phyloP scores from a whole-genome alignment of 2,113 vertebrate genomes.

The Lucifuga dentata region DNA sequence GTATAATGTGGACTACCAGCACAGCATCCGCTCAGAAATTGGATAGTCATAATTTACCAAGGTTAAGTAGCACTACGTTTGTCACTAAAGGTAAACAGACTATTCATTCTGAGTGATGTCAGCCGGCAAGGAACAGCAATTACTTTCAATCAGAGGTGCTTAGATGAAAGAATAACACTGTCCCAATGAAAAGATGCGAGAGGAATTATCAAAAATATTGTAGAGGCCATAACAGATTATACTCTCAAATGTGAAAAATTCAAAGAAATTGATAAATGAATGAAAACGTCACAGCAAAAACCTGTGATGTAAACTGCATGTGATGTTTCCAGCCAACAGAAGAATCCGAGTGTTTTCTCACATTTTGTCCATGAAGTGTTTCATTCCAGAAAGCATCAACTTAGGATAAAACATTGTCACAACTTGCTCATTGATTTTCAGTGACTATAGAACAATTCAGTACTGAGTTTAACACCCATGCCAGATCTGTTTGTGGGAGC shows the following conservation, averaged over 20 bases:
- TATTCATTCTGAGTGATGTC: background rate
- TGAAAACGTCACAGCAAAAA: no score
- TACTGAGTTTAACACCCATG: background rate
- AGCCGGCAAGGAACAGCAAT: background rate
- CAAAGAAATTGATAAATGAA: no score
- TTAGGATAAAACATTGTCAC: conserved; percentile 1
- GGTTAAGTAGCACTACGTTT: background rate
- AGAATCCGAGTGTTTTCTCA: background rate
- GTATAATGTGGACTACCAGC: background rate
- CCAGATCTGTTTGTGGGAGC: conserved; percentile 1
- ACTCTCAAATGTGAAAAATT: no score
- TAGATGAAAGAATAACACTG: background rate
- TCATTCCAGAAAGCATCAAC: background rate
- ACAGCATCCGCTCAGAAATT: background rate
- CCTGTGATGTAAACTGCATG: no score
- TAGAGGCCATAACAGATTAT: no score
- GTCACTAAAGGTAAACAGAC: background rate
- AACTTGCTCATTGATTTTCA: conserved; percentile 7
- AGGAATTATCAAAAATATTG: no score
- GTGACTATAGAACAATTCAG: background rate
- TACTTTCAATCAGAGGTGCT: no score
- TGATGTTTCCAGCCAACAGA: no score
- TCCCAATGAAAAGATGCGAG: background rate
- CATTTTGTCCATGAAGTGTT: background rate
- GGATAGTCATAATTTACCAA: background rate